phyloP scores from a whole-genome alignment of 2,888 invertebrate genomes.

The Cryptophagus acutangulus region DNA sequence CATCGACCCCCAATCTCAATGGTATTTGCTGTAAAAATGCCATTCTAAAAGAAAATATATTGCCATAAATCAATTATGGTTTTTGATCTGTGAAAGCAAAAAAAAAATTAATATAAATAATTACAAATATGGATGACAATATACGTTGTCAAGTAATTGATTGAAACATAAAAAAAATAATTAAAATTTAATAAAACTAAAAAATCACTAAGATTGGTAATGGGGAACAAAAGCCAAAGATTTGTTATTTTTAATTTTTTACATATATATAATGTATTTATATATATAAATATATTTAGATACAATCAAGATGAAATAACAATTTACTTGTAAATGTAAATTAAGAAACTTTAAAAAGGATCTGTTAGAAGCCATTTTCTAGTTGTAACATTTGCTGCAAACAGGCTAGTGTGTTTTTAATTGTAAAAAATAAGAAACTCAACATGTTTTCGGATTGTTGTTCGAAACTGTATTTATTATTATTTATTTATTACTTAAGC shows the following conservation, averaged over 20 bases:
- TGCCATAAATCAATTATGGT: constrained; percentile 10
- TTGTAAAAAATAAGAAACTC: constrained; percentile 14
- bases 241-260: constrained; percentile 66
- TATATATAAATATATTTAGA: constrained; percentile 43
- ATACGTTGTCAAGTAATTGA: constrained; percentile 37
- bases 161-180: constrained; percentile 29
- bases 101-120: no score
- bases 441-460: constrained; percentile 31
- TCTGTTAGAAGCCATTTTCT: constrained; percentile 24
- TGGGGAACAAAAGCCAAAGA: constrained; percentile 79
- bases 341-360: constrained; percentile 9
- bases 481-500: no score
- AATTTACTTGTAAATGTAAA: constrained; percentile 29
- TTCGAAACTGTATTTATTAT: no score
- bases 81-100: constrained; percentile 38
- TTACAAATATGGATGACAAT: constrained; percentile 39
- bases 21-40: constrained; percentile 39
- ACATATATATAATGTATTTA: constrained; percentile 43
- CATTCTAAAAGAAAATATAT: constrained; percentile 13
- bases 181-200: constrained; percentile 28
- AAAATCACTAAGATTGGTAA: constrained; percentile 71
- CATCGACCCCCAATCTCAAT: constrained; percentile 43
- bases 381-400: constrained; percentile 26
- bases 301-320: constrained; percentile 36
- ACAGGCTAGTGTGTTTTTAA: constrained; percentile 24